These are phyloP conservation scores for Saccostrea echinata DNA, from an alignment of 1,140 invertebrate genomes.

Conservation along the genomic window DNA sequence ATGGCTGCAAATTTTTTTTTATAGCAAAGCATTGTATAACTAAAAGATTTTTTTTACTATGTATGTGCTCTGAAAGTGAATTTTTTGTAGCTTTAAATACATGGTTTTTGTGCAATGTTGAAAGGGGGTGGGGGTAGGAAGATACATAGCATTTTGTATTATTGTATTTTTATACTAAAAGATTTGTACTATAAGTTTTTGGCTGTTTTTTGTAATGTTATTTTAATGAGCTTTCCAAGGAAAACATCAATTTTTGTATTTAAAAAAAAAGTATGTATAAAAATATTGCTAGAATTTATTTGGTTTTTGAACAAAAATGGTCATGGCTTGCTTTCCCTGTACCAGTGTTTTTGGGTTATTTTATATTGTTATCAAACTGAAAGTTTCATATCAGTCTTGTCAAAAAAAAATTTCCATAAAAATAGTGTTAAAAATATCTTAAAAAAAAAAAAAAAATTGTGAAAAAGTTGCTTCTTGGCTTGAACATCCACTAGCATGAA, in stretches of 20 bases:
- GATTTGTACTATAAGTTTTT: conserved; percentile 34
- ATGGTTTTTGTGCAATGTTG: conserved; percentile 24
- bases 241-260: neutral
- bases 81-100: conserved; percentile 23
- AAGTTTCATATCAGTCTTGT: conserved; percentile 44
- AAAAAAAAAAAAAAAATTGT: no score
- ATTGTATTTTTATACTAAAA: conserved; percentile 40
- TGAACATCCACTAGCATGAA: conserved; percentile 41
- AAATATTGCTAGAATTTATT: neutral
- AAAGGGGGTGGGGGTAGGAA: neutral
- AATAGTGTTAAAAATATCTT: neutral
- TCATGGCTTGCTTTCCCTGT: neutral
- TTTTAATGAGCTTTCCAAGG: neutral
- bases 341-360: conserved; percentile 32
- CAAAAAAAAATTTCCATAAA: conserved; percentile 24
- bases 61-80: conserved; percentile 6
- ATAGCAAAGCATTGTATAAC: neutral
- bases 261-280: neutral
- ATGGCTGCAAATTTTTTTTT: conserved; percentile 10
- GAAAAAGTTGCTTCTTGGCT: conserved; percentile 36
- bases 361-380: conserved; percentile 30
- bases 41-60: neutral
- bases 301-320: conserved; percentile 10
- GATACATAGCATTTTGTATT: conserved; percentile 22
- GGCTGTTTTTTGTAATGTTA: neutral